A percentile compares a stretch with the other conserved stretches of the same genome.
Evolutionary conservation across 2,113 vertebrate species (phyloP).

Genomic region (Lophotis ruficrista): DNA sequence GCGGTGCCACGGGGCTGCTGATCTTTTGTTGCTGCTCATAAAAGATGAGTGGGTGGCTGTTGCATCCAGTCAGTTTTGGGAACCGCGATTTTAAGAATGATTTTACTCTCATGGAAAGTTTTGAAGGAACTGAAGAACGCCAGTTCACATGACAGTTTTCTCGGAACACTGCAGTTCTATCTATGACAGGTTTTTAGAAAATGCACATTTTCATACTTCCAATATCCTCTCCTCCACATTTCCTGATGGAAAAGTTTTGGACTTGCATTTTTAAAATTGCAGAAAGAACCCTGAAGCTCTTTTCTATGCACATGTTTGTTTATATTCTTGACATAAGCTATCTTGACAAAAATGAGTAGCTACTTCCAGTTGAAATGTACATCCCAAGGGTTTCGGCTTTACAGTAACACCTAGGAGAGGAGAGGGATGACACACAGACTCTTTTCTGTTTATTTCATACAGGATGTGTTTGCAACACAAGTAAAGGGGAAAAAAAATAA

Average conservation of each 20-base stretch:
- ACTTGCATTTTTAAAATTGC: neutral
- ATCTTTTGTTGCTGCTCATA: rapidly evolving
- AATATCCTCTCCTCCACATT: neutral
- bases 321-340: neutral
- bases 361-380: neutral
- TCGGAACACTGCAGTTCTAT: neutral
- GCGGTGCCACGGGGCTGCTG: rapidly evolving
- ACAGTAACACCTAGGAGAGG: neutral
- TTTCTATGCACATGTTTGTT: neutral
- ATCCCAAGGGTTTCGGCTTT: neutral
- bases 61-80: rapidly evolving
- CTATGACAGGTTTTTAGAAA: neutral
- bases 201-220: neutral
- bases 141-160: neutral
- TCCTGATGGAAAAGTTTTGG: neutral
- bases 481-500: neutral
- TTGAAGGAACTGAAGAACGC: neutral
- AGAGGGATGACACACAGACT: neutral
- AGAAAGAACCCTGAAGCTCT: neutral
- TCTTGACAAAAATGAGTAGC: neutral
- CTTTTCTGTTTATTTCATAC: neutral
- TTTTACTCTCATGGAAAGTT: neutral
- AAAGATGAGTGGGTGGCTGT: too few relatives aligned
- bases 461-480: neutral
- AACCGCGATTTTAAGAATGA: rapidly evolving